Percentiles rank a stretch among this genome's conserved stretches.
These are phyloP conservation scores for Merluccius polli DNA, from an alignment of 2,797 vertebrate species.

Conservation along the genomic window DNA sequence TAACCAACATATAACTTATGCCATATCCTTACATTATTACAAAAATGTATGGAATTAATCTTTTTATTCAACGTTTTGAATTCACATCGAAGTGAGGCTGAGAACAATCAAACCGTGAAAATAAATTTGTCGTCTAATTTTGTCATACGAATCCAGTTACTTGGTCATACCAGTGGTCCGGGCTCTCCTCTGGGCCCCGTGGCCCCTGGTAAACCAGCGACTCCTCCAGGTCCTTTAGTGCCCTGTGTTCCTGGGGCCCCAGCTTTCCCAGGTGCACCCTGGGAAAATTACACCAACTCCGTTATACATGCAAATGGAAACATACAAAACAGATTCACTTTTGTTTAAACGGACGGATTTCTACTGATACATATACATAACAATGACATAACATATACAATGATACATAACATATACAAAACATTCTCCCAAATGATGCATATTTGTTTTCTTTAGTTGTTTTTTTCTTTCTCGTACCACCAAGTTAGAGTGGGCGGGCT, in stretches of 20 bases:
- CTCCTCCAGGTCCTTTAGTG: constrained; percentile 82
- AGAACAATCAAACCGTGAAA: no score
- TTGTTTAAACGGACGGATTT: background rate
- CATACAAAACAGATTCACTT: background rate
- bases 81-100: background rate
- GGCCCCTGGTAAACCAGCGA: constrained; percentile 83
- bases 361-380: no score
- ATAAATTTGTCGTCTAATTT: background rate
- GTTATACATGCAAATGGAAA: background rate
- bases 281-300: constrained; percentile 6
- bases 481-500: background rate
- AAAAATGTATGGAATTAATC: background rate
- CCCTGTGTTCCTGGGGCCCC: constrained; percentile 82
- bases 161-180: constrained; percentile 81
- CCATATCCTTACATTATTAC: background rate
- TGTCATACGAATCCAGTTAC: background rate
- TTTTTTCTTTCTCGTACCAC: no score
- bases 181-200: constrained; percentile 86
- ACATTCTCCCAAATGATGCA: no score
- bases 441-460: no score
- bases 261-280: constrained; percentile 92
- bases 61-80: background rate
- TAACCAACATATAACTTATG: background rate
- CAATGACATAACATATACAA: background rate
- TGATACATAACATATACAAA: background rate